phyloP scores from a whole-genome alignment of 2,113 vertebrate species.

The Gopherus evgoodei region DNA sequence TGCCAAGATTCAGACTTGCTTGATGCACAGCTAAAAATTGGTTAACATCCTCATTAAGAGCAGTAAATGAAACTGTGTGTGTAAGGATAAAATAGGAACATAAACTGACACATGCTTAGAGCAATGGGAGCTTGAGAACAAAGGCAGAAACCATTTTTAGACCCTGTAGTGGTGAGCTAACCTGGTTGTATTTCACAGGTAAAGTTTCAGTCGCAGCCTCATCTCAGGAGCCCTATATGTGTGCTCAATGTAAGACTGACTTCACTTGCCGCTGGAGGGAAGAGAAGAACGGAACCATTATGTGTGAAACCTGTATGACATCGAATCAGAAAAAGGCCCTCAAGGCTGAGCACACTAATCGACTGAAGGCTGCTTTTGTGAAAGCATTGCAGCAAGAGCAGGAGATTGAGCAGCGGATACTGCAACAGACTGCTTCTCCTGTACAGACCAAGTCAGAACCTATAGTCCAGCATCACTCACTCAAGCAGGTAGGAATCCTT shows the following conservation, averaged over 20 bases:
- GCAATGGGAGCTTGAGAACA: not conserved
- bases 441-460: conserved; percentile 82
- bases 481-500: conserved; percentile 87
- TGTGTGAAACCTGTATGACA: conserved; percentile 97
- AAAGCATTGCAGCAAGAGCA: conserved; percentile 98
- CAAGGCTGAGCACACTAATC: conserved; percentile 95
- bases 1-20: not conserved
- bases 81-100: not conserved
- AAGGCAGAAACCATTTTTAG: not conserved
- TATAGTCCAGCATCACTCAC: conserved; percentile 84
- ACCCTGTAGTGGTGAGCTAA: not conserved
- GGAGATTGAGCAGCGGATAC: conserved; percentile 96
- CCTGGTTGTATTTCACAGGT: conserved; percentile 64
- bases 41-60: not conserved
- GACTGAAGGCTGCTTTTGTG: conserved; percentile 97
- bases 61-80: not conserved
- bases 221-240: conserved; percentile 92
- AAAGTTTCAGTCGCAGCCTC: conserved; percentile 77
- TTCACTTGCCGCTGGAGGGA: conserved; percentile 99
- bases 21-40: not conserved
- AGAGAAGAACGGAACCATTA: conserved; percentile 91
- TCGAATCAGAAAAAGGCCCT: conserved; percentile 96
- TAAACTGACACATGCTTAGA: not conserved
- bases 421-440: conserved; percentile 86
- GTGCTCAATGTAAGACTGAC: conserved; percentile 97